A percentile compares a stretch with the other conserved stretches of the same genome.
Conservation (phyloP, 2,888 invertebrate species). For the Caenorhabditis panamensis region DNA sequence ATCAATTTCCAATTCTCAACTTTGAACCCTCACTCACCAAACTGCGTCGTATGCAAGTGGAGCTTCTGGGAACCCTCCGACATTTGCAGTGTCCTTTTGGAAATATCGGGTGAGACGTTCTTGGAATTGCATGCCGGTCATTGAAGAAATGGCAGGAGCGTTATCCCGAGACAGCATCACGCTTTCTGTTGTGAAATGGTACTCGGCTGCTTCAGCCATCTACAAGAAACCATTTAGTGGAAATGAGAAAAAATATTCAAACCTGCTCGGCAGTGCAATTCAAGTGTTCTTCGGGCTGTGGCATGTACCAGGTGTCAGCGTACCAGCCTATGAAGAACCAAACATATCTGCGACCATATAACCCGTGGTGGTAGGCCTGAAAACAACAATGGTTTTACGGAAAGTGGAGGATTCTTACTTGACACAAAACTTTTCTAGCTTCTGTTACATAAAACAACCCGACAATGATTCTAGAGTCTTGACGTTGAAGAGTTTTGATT, state of each 20-base stretch:
- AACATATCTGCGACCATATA: slow-evolving; percentile 96
- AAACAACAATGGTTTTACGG: slow-evolving; percentile 34
- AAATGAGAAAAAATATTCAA: not conserved
- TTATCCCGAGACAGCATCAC: slow-evolving; percentile 98
- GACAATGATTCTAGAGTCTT: slow-evolving; percentile 97
- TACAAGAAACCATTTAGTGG: slow-evolving; percentile 82
- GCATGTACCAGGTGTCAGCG: slow-evolving; percentile 98
- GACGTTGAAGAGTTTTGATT: slow-evolving; percentile 91
- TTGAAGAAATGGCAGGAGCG: slow-evolving; percentile 88
- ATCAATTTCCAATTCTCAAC: slow-evolving; percentile 21
- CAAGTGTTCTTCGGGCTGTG: slow-evolving; percentile 88
- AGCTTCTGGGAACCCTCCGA: slow-evolving; percentile 89
- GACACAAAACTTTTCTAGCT: slow-evolving; percentile 95
- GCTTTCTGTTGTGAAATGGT: slow-evolving; percentile 97
- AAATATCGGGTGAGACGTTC: slow-evolving; percentile 90
- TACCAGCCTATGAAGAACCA: slow-evolving; percentile 99
- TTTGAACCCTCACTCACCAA: slow-evolving; percentile 85
- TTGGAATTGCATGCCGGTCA: slow-evolving; percentile 86
- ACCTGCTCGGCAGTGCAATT: slow-evolving; percentile 89
- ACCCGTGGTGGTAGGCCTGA: slow-evolving; percentile 88
- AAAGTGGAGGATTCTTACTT: too few relatives aligned
- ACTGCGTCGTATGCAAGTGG: slow-evolving; percentile 99
- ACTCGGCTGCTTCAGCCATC: slow-evolving; percentile 95
- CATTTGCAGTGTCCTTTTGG: slow-evolving; percentile 89
- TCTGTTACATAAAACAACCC: slow-evolving; percentile 98